Evolutionary conservation across 1,140 invertebrate genomes (phyloP), one percentile per base, ranked within the genome.

Genomic region (Euwallacea fornicatus): DNA sequence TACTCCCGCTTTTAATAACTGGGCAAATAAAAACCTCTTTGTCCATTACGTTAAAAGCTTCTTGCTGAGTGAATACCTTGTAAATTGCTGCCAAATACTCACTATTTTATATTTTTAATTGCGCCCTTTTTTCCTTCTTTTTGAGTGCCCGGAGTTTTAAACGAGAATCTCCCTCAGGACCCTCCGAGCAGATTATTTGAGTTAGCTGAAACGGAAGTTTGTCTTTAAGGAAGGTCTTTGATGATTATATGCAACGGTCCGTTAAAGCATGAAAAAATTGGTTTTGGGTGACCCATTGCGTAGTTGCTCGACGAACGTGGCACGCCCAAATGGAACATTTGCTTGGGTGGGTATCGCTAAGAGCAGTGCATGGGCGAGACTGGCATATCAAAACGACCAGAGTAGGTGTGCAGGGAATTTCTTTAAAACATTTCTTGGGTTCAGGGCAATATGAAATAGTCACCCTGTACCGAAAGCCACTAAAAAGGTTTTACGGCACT

Each of bases 401-500:
- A 11, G 13, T 50, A 50, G 13, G 9, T 50, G 9, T 2, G 13
- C 46, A 50, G 13, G 46, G 46, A 50, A 10, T 50, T 50, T 10
- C 13, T 13, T 13, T 11, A 50, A 50, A 50, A 6, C 0, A 11
- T 6, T 2, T 50, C 13, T 33, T 33, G 21, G 21, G 13, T 50
- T 50, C 13, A 6, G 13, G 46, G 2, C 9, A 6, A 10, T 4
- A 50, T 50, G 13, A 11, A 10, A 6, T 50, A 10, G 13, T 11
- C 2, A 50, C 0, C 46, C 0, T 50, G 6, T 13, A 6, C 0
- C 2, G 2, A 50, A 50, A 50, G 13, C 13, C 46, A 50, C 46
- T 42, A 66, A 66, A 58, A 58, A 42, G 54, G 53, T 56, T 68
- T 68, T 68, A 50, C 42, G 42, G 21, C 66, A 42, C 62, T 66